A percentile compares a stretch with the other conserved stretches of the same genome.
Conservation (phyloP, 1,140 invertebrate species). For the Eufriesea mexicana region DNA sequence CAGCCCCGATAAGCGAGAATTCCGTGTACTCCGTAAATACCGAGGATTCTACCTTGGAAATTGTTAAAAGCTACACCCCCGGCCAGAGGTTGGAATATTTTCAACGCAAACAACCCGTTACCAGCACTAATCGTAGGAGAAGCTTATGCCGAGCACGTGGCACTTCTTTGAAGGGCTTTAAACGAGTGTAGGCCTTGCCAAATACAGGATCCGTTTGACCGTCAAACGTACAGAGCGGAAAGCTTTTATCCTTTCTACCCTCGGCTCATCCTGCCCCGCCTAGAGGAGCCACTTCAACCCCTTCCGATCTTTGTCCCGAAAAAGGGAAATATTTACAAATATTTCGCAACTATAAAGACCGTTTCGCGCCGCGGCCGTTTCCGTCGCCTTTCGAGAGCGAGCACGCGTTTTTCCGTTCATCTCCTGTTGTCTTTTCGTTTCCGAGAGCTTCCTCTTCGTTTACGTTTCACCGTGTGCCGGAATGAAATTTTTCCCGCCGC, state of each 20-base stretch:
- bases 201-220: slow-evolving; percentile 78
- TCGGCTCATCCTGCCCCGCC: slow-evolving; percentile 67
- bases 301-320: slow-evolving; percentile 41
- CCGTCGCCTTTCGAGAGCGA: slow-evolving; percentile 49
- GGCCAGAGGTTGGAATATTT: slow-evolving; percentile 57
- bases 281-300: slow-evolving; percentile 49
- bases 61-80: slow-evolving; percentile 52
- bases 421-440: slow-evolving; percentile 27
- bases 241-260: slow-evolving; percentile 77
- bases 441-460: background rate
- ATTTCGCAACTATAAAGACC: slow-evolving; percentile 66
- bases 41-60: slow-evolving; percentile 52
- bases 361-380: slow-evolving; percentile 57
- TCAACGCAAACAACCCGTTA: slow-evolving; percentile 74
- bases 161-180: slow-evolving; percentile 76
- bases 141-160: slow-evolving; percentile 71
- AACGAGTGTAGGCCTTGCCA: slow-evolving; percentile 74
- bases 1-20: slow-evolving; percentile 40
- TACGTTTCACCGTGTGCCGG: background rate
- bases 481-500: background rate
- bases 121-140: slow-evolving; percentile 74
- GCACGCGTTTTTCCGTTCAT: slow-evolving; percentile 32
- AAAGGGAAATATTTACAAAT: slow-evolving; percentile 74
- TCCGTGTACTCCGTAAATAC: slow-evolving; percentile 54
- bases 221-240: slow-evolving; percentile 77